Percentiles rank a stretch among this genome's conserved stretches.
Conservation (phyloP, 2,888 invertebrate species). For the Drosophila infuscata region DNA sequence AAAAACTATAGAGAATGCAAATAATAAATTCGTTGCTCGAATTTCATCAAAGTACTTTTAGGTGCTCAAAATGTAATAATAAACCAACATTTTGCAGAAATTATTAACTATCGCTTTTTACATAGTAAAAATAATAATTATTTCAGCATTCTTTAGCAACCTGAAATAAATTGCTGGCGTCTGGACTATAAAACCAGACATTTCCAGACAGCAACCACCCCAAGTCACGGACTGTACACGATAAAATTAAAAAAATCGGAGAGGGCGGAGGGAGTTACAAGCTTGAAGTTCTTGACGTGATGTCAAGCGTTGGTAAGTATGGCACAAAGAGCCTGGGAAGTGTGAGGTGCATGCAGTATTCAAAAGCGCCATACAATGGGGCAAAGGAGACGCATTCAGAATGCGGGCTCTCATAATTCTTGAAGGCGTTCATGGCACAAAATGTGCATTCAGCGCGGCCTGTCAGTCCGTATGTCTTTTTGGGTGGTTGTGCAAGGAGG, state of each 20-base stretch:
- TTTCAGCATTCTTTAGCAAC: constrained; percentile 21
- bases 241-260: constrained; percentile 59
- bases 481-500: constrained; percentile 1
- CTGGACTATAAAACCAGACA: constrained; percentile 8
- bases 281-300: constrained; percentile 54
- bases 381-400: constrained; percentile 30
- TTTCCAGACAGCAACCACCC: constrained; percentile 11
- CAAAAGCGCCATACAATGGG: constrained; percentile 50
- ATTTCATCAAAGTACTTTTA: not conserved
- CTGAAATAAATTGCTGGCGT: constrained; percentile 30
- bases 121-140: constrained; percentile 9
- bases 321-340: constrained; percentile 1
- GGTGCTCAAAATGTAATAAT: not conserved
- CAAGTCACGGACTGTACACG: constrained; percentile 17
- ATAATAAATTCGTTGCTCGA: not conserved
- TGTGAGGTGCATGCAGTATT: constrained; percentile 20
- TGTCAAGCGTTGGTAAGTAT: constrained; percentile 52
- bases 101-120: not conserved
- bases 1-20: not conserved
- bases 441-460: constrained; percentile 62
- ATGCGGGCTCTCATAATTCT: constrained; percentile 66
- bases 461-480: constrained; percentile 25
- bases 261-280: constrained; percentile 6
- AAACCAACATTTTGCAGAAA: not conserved
- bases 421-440: constrained; percentile 62